Conservation (phyloP, 1,140 invertebrate species). For the Drepana arcuata region DNA sequence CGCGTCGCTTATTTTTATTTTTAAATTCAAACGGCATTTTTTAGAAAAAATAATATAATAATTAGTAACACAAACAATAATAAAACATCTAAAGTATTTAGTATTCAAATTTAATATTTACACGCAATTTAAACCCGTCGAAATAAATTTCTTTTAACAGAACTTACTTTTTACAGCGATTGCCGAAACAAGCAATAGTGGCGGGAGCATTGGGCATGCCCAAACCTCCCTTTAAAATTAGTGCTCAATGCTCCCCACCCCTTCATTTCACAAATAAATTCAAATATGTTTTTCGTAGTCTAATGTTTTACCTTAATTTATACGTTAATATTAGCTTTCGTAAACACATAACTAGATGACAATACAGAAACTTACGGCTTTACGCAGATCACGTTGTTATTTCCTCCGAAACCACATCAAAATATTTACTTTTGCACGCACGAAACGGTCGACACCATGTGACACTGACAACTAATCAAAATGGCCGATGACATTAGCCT, state of each 20-base stretch:
- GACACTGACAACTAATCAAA: slow-evolving; percentile 11
- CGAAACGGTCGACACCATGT: slow-evolving; percentile 7
- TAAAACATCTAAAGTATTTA: no score
- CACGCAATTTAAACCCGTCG: no score
- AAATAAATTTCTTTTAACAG: no score
- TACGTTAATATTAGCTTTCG: slow-evolving; percentile 5
- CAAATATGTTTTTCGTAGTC: slow-evolving; percentile 5
- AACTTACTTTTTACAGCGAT: no score
- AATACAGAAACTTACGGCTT: slow-evolving; percentile 7
- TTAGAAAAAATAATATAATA: slow-evolving; percentile 5
- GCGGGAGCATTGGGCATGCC: slow-evolving; percentile 18
- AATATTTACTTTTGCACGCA: slow-evolving; percentile 14
- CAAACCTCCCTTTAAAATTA: slow-evolving; percentile 8
- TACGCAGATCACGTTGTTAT: slow-evolving; percentile 9
- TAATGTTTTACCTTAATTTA: slow-evolving; percentile 2
- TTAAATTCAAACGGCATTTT: slow-evolving; percentile 16
- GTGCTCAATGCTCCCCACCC: slow-evolving; percentile 8
- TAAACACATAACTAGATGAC: slow-evolving; percentile 2
- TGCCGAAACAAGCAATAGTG: slow-evolving; percentile 3
- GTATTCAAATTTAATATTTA: no score
- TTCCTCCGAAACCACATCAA: slow-evolving; percentile 11
- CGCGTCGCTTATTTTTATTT: slow-evolving; percentile 15
- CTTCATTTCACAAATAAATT: slow-evolving; percentile 6
- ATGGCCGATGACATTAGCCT: slow-evolving; percentile 11
- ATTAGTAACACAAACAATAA: slow-evolving; percentile 2